These are phyloP conservation scores for Idaea dimidiata DNA, from an alignment of 2,888 invertebrate genomes.

Conservation along the genomic window DNA sequence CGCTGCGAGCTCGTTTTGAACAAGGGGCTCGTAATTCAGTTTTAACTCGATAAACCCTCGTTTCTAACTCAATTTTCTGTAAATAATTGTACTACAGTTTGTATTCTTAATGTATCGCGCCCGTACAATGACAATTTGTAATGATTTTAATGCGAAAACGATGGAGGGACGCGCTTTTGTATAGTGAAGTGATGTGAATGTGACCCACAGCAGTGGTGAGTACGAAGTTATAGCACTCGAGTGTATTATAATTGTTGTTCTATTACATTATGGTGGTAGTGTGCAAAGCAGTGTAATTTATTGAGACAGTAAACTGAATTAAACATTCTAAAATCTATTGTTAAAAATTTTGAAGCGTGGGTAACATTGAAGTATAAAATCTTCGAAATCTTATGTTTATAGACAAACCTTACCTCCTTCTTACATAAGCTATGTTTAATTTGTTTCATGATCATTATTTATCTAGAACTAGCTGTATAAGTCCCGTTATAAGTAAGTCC, in stretches of 20 bases:
- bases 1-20: slow-evolving; percentile 34
- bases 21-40: slow-evolving; percentile 69
- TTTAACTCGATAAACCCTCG: slow-evolving; percentile 64
- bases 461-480: too few relatives aligned
- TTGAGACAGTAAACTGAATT: slow-evolving; percentile 21
- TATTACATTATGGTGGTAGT: neutral
- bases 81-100: slow-evolving; percentile 49
- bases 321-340: neutral
- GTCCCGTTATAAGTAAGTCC: too few relatives aligned
- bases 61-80: slow-evolving; percentile 58
- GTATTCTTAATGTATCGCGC: slow-evolving; percentile 56
- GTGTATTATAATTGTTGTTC: slow-evolving; percentile 54
- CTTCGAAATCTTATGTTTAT: too few relatives aligned
- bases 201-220: slow-evolving; percentile 43
- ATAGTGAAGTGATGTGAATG: too few relatives aligned
- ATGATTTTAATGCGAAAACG: slow-evolving; percentile 67
- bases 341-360: too few relatives aligned
- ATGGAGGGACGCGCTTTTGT: slow-evolving; percentile 42
- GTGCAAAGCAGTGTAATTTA: too few relatives aligned
- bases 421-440: too few relatives aligned
- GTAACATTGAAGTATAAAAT: too few relatives aligned
- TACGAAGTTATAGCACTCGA: slow-evolving; percentile 48
- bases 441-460: too few relatives aligned
- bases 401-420: too few relatives aligned
- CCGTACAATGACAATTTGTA: slow-evolving; percentile 68